A percentile compares a stretch with the other conserved stretches of the same genome.
These are phyloP conservation scores for Suncus etruscus DNA, from an alignment of 2,113 vertebrate species.

Conservation along the genomic window DNA sequence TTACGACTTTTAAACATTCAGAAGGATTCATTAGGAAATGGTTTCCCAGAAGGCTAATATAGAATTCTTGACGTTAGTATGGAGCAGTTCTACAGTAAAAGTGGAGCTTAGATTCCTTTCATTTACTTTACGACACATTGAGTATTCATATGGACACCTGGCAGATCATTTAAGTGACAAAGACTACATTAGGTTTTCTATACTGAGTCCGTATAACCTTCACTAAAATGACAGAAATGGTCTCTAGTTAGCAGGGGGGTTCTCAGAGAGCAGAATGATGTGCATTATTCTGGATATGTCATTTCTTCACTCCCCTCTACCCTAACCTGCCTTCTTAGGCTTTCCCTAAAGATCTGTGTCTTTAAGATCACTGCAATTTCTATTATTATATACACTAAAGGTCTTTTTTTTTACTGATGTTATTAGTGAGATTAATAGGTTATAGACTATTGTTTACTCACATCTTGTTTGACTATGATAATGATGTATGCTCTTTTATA, in stretches of 20 bases:
- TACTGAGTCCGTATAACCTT: background rate
- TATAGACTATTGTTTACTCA: constrained; percentile 46
- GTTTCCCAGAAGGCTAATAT: background rate
- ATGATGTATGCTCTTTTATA: constrained; percentile 1
- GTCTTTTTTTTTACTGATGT: background rate
- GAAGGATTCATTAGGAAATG: constrained; percentile 28
- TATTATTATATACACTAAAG: background rate
- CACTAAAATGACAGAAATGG: constrained; percentile 1
- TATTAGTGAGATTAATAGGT: constrained; percentile 38
- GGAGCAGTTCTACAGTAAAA: constrained; percentile 41
- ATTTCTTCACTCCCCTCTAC: background rate
- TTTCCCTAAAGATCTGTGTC: constrained; percentile 25
- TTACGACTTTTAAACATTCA: constrained; percentile 43
- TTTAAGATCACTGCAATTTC: constrained; percentile 7
- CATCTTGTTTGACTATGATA: constrained; percentile 23
- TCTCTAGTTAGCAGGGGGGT: background rate
- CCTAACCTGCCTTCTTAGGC: background rate
- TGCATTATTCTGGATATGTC: background rate
- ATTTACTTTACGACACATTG: background rate
- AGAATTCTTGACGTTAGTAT: constrained; percentile 43
- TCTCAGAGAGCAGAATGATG: background rate
- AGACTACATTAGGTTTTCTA: background rate
- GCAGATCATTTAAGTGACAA: constrained; percentile 21
- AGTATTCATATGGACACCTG: constrained; percentile 33
- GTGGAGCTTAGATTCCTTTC: background rate